phyloP scores from a whole-genome alignment of 2,888 invertebrate species.

The Chironomus riparius region DNA sequence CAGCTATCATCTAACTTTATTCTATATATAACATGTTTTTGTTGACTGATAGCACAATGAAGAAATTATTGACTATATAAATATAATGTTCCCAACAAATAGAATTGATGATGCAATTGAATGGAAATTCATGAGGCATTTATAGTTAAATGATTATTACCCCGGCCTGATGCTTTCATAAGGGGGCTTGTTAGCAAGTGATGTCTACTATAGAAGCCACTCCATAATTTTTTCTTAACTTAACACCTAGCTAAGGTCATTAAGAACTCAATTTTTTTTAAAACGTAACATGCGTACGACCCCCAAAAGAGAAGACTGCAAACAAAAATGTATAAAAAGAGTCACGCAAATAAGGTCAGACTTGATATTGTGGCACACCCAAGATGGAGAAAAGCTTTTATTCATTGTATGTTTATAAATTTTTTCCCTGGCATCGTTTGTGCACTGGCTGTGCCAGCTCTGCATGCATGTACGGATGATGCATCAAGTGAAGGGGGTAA shows the following conservation, averaged over 20 bases:
- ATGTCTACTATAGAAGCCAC: too few relatives aligned
- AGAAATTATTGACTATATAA: neutral
- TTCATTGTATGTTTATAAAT: neutral
- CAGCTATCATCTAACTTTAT: too few relatives aligned
- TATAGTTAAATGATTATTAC: too few relatives aligned
- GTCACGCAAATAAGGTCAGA: neutral
- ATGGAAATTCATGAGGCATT: neutral
- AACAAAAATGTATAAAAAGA: neutral
- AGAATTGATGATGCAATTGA: neutral
- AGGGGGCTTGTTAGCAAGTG: too few relatives aligned
- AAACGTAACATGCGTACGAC: neutral
- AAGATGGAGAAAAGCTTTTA: neutral
- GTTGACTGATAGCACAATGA: neutral
- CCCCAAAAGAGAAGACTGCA: neutral
- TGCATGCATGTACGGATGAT: neutral
- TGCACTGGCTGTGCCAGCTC: neutral
- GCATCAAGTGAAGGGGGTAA: neutral
- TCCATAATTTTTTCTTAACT: too few relatives aligned
- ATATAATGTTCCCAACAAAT: too few relatives aligned
- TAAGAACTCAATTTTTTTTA: too few relatives aligned
- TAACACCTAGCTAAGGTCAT: too few relatives aligned
- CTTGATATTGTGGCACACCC: neutral
- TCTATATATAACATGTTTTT: too few relatives aligned
- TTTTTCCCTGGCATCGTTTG: neutral
- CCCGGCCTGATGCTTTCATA: too few relatives aligned